Percentiles rank a stretch among this genome's conserved stretches.
Conservation (phyloP, 2,888 invertebrate genomes). For the Xestoiulus laeticollis region DNA sequence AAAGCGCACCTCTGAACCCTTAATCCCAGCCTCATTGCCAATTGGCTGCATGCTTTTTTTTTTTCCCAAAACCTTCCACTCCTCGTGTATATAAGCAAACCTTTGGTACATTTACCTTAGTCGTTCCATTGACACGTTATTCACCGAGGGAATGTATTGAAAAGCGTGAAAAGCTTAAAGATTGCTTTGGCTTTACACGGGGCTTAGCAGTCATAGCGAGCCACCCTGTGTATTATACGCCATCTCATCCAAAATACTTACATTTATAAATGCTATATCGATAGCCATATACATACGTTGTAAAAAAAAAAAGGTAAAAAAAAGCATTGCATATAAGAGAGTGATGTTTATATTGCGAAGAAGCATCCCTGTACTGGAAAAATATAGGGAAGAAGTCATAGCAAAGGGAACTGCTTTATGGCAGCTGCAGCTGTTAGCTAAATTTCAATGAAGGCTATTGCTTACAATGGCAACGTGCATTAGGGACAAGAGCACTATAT, state of each 20-base stretch:
- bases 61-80: neutral
- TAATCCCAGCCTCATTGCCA: constrained; percentile 23
- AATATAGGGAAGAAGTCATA: constrained; percentile 13
- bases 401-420: neutral
- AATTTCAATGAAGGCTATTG: neutral
- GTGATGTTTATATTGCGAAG: neutral
- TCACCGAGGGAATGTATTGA: neutral
- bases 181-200: neutral
- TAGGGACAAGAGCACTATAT: neutral
- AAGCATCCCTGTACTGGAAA: neutral
- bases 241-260: neutral
- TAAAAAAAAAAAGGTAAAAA: neutral
- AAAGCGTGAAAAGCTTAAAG: constrained; percentile 32
- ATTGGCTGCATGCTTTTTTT: neutral
- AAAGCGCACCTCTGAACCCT: constrained; percentile 34
- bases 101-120: constrained; percentile 7
- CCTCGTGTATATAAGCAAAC: neutral
- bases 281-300: neutral
- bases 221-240: neutral
- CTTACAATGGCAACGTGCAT: neutral
- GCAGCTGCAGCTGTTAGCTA: constrained; percentile 44
- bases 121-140: constrained; percentile 17
- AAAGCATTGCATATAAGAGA: neutral
- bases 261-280: neutral
- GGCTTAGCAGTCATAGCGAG: neutral